Conservation (phyloP, 1,140 invertebrate species). For the Listronotus bonariensis region DNA sequence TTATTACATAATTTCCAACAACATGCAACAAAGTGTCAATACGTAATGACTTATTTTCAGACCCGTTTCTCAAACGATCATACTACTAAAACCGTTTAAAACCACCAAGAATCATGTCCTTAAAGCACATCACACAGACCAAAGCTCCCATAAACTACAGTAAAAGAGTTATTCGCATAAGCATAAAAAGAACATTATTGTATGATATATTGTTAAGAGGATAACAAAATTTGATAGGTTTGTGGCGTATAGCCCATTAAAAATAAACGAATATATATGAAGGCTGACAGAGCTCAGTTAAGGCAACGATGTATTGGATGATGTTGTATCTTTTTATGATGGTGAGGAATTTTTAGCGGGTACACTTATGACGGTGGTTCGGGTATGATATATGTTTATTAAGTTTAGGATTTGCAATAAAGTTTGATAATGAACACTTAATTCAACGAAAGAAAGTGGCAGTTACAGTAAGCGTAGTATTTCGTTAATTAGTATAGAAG, state of each 20-base stretch:
- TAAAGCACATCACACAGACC: constrained; percentile 11
- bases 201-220: constrained; percentile 31
- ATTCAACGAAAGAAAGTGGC: too few species aligned
- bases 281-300: constrained; percentile 18
- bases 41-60: too few species aligned
- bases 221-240: constrained; percentile 31
- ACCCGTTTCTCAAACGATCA: too few species aligned
- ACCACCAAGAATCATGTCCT: background rate
- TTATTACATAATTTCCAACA: too few species aligned
- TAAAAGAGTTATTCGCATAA: constrained; percentile 19
- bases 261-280: constrained; percentile 12
- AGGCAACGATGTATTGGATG: constrained; percentile 19
- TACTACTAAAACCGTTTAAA: too few species aligned
- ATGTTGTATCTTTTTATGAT: constrained; percentile 21
- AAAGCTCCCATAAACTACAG: constrained; percentile 18
- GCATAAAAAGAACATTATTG: constrained; percentile 25
- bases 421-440: too few species aligned
- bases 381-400: too few species aligned
- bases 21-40: too few species aligned
- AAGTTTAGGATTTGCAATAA: too few species aligned
- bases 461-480: too few species aligned
- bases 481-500: too few species aligned
- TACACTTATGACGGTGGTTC: too few species aligned
- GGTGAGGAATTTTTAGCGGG: constrained; percentile 17
- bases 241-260: constrained; percentile 24